Conservation (phyloP, 2,113 vertebrate genomes). For the Octodon degus region DNA sequence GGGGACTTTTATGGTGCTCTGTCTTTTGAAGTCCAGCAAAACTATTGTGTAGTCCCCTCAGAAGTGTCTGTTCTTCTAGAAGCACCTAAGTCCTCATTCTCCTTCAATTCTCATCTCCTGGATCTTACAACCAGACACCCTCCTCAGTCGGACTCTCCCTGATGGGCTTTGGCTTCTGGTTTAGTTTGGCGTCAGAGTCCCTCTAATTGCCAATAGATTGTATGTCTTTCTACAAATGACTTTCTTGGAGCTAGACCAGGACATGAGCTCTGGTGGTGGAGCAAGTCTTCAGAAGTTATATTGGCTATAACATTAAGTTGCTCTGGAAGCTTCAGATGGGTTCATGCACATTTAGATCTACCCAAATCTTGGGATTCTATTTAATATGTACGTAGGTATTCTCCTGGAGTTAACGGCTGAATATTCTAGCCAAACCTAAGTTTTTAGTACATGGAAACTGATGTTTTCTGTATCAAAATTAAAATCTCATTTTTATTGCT, state of each 20-base stretch:
- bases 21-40: not conserved
- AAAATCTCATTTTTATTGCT: not conserved
- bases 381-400: not conserved
- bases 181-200: not conserved
- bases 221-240: not conserved
- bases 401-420: not conserved
- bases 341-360: not conserved
- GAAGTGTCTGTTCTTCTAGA: not conserved
- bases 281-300: not conserved
- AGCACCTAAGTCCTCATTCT: not conserved
- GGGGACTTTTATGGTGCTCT: not conserved
- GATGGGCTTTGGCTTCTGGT: not conserved
- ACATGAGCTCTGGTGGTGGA: not conserved
- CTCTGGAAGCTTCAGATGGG: not conserved
- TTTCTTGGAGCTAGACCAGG: not conserved
- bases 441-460: not conserved
- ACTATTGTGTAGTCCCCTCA: not conserved
- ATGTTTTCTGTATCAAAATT: constrained; percentile 17
- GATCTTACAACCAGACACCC: not conserved
- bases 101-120: not conserved
- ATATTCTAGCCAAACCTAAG: not conserved
- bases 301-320: not conserved
- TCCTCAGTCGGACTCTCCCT: too few species aligned
- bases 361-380: not conserved
- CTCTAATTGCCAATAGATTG: not conserved